These are phyloP conservation scores for Balanococcus diminutus DNA, from an alignment of 2,888 invertebrate species.

Conservation along the genomic window DNA sequence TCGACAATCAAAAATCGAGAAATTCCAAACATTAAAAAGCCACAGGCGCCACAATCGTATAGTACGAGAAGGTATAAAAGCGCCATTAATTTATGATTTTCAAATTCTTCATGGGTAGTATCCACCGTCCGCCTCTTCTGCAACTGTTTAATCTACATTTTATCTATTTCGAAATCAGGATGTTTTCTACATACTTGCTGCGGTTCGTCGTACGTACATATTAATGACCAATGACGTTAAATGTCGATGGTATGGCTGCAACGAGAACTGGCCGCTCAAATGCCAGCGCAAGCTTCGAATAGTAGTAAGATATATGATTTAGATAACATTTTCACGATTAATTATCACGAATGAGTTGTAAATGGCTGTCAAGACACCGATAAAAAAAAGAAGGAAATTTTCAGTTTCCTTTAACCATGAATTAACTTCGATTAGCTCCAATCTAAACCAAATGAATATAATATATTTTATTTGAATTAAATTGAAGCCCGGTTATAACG, in stretches of 20 bases:
- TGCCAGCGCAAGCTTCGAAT: background rate
- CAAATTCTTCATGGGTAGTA: background rate
- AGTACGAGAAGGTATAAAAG: background rate
- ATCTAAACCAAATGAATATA: constrained; percentile 23
- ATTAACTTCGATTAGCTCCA: constrained; percentile 43
- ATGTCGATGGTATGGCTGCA: background rate
- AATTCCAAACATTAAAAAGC: constrained; percentile 7
- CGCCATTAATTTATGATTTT: constrained; percentile 41
- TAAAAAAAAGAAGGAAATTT: background rate
- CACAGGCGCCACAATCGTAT: constrained; percentile 10
- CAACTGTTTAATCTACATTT: constrained; percentile 1
- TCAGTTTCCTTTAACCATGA: background rate
- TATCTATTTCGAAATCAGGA: background rate
- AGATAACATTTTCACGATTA: constrained; percentile 24
- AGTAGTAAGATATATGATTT: background rate
- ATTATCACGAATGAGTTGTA: constrained; percentile 39
- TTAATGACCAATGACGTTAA: constrained; percentile 20
- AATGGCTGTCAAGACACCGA: constrained; percentile 21
- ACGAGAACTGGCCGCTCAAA: background rate
- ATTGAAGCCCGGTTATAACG: background rate
- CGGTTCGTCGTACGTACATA: background rate
- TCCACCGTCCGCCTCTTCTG: background rate
- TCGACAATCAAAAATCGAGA: background rate
- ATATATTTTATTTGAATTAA: constrained; percentile 37
- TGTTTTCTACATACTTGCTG: constrained; percentile 8